Conservation (phyloP, 2,888 invertebrate genomes). For the Lucinisca nassula region DNA sequence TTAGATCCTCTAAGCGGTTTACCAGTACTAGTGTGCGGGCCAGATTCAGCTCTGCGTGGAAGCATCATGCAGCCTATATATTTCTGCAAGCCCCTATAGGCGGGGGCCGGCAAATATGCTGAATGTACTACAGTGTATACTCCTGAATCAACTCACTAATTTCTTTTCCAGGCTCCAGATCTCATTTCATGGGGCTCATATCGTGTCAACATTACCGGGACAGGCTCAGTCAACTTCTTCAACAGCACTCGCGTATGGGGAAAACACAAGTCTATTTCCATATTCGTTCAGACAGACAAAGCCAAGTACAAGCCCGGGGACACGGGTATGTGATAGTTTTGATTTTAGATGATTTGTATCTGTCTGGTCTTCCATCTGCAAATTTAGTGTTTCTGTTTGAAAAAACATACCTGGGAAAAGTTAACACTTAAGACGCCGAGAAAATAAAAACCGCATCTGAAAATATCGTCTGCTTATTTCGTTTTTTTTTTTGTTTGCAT, state of each 20-base stretch:
- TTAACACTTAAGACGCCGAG: too few species aligned
- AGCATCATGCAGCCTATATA: not conserved
- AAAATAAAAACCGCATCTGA: too few species aligned
- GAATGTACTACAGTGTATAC: too few species aligned
- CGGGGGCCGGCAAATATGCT: too few species aligned
- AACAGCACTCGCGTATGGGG: constrained; percentile 41
- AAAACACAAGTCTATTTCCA: constrained; percentile 43
- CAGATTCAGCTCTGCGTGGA: not conserved
- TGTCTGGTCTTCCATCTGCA: too few species aligned
- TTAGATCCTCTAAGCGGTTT: not conserved
- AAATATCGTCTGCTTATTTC: too few species aligned
- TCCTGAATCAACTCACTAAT: too few species aligned
- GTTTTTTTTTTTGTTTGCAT: too few species aligned
- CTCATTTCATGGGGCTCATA: constrained; percentile 41
- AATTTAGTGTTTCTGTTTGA: too few species aligned
- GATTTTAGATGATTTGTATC: too few species aligned
- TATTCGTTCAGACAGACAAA: constrained; percentile 84
- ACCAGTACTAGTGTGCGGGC: not conserved
- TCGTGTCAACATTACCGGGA: constrained; percentile 29
- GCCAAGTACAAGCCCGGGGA: constrained; percentile 83
- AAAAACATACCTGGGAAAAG: too few species aligned
- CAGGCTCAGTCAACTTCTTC: constrained; percentile 32
- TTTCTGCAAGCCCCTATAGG: too few species aligned
- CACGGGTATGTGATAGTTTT: constrained; percentile 76
- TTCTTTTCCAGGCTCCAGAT: constrained; percentile 33